Conservation (phyloP, 2,888 invertebrate species). For the Horisme vitalbata region DNA sequence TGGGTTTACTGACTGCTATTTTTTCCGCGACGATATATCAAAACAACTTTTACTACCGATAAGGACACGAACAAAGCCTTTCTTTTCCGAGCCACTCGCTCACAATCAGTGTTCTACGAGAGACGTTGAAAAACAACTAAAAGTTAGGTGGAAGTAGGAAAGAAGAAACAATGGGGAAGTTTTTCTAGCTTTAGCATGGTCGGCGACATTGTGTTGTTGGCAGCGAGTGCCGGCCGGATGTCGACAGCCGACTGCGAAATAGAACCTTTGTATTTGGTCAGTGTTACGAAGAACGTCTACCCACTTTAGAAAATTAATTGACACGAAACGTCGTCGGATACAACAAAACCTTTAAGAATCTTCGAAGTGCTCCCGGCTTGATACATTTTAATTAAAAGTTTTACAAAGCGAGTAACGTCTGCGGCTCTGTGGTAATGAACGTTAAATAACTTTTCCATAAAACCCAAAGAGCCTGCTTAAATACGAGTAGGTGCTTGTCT, state of each 20-base stretch:
- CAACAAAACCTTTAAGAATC: constrained; percentile 65
- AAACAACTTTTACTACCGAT: constrained; percentile 22
- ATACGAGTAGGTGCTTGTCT: constrained; percentile 37
- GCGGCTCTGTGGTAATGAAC: constrained; percentile 54
- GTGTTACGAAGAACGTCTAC: constrained; percentile 58
- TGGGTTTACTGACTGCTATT: no score
- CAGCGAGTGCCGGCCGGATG: constrained; percentile 58
- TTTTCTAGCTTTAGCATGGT: constrained; percentile 66
- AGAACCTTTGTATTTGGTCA: constrained; percentile 65
- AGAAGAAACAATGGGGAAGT: constrained; percentile 61
- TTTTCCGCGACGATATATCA: constrained; percentile 15
- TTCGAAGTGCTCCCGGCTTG: constrained; percentile 57
- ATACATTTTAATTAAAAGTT: constrained; percentile 79
- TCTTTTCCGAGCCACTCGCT: constrained; percentile 40
- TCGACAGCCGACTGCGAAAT: constrained; percentile 54
- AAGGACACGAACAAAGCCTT: constrained; percentile 31
- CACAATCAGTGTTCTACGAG: constrained; percentile 45
- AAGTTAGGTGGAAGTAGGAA: constrained; percentile 60
- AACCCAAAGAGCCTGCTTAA: constrained; percentile 38
- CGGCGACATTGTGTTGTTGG: constrained; percentile 64
- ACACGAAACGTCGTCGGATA: constrained; percentile 61
- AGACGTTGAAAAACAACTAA: constrained; percentile 58
- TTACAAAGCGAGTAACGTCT: constrained; percentile 58
- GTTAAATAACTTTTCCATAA: constrained; percentile 54
- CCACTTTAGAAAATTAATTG: constrained; percentile 77